Evolutionary conservation across 2,797 vertebrate genomes (phyloP).

Genomic region (Gouania willdenowi): DNA sequence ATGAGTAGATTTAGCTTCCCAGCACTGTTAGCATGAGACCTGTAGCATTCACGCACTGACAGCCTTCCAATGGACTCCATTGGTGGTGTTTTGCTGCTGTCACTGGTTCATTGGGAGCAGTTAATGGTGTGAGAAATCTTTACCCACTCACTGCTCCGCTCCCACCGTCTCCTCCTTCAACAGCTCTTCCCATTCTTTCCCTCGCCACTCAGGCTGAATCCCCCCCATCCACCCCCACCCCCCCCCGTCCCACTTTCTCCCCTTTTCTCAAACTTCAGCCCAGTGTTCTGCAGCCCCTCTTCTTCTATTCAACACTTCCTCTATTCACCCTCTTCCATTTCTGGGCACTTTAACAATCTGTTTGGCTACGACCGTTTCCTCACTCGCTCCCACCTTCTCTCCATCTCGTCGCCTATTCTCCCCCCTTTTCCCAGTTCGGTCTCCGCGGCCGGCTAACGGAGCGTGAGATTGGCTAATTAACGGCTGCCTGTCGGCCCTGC

Average conservation of each 20-base stretch:
- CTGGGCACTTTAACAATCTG: slow-evolving; percentile 55
- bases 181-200: slow-evolving; percentile 7
- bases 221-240: slow-evolving; percentile 5
- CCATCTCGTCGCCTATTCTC: slow-evolving; percentile 40
- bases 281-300: slow-evolving; percentile 37
- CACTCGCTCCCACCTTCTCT: slow-evolving; percentile 34
- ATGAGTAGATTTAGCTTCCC: too few relatives aligned
- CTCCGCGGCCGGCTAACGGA: slow-evolving; percentile 61
- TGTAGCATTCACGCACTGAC: too few relatives aligned
- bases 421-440: slow-evolving; percentile 53
- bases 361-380: slow-evolving; percentile 27
- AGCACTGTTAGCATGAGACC: too few relatives aligned
- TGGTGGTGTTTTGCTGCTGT: not conserved
- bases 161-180: slow-evolving; percentile 5
- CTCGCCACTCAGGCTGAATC: slow-evolving; percentile 19
- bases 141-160: too few relatives aligned
- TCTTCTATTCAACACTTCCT: slow-evolving; percentile 37
- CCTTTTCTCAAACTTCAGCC: slow-evolving; percentile 36
- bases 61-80: not conserved
- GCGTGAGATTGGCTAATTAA: slow-evolving; percentile 76
- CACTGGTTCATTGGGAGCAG: slow-evolving; percentile 7
- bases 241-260: slow-evolving; percentile 7
- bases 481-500: slow-evolving; percentile 66
- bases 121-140: slow-evolving; percentile 20
- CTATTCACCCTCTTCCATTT: slow-evolving; percentile 51